These are phyloP conservation scores for Lophotis ruficrista DNA, from an alignment of 2,113 vertebrate species.

Conservation along the genomic window DNA sequence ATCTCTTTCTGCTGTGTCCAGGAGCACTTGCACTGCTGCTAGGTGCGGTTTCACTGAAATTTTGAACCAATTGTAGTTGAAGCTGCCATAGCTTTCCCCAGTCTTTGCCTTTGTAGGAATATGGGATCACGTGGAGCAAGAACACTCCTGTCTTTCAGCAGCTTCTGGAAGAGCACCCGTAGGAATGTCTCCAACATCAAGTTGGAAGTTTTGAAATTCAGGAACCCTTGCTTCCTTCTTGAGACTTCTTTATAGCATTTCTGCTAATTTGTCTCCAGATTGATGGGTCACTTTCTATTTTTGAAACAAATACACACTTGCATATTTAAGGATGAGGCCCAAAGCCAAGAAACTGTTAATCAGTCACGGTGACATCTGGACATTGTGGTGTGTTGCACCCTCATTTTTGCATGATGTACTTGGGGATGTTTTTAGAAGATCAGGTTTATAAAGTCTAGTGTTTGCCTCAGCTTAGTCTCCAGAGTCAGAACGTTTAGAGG, in stretches of 20 bases:
- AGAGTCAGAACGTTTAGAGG: background rate
- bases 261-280: background rate
- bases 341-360: background rate
- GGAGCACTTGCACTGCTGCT: background rate
- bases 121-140: background rate
- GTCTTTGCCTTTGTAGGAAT: background rate
- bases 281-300: background rate
- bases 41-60: background rate
- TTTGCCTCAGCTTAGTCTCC: background rate
- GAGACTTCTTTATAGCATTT: background rate
- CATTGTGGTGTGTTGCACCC: background rate
- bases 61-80: background rate
- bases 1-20: background rate
- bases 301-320: background rate
- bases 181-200: background rate
- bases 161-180: background rate
- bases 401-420: background rate
- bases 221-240: background rate
- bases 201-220: background rate
- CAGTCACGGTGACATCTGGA: background rate
- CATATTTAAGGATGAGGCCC: background rate
- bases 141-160: background rate
- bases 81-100: background rate
- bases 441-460: background rate
- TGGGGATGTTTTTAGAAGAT: background rate